phyloP scores from a whole-genome alignment of 2,113 vertebrate genomes.

The Myotis yumanensis region DNA sequence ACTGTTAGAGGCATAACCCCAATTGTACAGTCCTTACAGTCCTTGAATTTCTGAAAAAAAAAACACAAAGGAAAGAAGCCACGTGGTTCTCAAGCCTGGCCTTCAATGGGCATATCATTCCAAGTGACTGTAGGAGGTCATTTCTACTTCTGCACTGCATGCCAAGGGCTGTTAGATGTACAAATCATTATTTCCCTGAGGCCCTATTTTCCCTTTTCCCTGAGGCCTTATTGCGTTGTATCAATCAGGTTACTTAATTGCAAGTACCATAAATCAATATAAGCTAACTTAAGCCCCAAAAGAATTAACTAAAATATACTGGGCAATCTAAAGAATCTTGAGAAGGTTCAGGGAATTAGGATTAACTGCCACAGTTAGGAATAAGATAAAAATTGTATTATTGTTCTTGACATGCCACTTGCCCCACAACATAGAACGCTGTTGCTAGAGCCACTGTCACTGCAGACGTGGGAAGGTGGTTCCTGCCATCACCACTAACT shows the following conservation, averaged over 20 bases:
- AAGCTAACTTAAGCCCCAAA: background rate
- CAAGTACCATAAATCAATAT: slow-evolving; percentile 10
- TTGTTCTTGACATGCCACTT: background rate
- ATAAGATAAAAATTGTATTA: background rate
- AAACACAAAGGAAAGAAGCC: background rate
- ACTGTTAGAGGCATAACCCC: background rate
- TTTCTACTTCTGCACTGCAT: background rate
- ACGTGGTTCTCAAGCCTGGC: background rate
- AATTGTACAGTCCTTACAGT: background rate
- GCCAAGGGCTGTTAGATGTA: background rate
- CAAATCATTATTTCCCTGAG: background rate
- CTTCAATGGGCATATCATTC: background rate
- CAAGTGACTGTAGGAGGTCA: background rate
- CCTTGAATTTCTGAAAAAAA: background rate
- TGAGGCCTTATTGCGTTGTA: background rate
- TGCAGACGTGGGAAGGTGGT: background rate
- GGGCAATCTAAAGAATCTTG: background rate
- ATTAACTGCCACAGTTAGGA: background rate
- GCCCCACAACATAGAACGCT: background rate
- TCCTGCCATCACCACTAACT: background rate
- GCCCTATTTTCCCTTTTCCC: background rate
- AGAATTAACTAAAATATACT: slow-evolving; percentile 12
- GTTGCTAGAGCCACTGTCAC: background rate
- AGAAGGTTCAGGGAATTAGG: background rate
- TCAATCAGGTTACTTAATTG: slow-evolving; percentile 50